Evolutionary conservation across 1,140 invertebrate species (phyloP).

Genomic region (Conopomorpha cramerella): DNA sequence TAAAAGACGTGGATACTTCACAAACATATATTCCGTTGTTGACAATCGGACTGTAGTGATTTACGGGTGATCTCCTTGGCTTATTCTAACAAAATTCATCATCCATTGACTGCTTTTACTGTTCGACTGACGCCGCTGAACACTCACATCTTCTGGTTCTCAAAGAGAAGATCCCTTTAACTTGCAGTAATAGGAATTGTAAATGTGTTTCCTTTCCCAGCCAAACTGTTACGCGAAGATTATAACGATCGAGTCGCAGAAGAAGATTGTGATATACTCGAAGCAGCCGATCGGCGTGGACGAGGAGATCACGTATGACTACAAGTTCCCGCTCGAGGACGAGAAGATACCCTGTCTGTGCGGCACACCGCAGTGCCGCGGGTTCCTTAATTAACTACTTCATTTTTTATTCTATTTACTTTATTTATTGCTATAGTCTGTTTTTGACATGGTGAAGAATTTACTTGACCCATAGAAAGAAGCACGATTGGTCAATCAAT

Average conservation of each 20-base stretch:
- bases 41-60: too few species aligned
- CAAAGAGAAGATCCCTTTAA: too few species aligned
- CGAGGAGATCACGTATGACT: constrained; percentile 99
- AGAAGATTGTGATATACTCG: constrained; percentile 99
- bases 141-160: too few species aligned
- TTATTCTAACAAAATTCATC: too few species aligned
- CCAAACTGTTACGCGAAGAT: constrained; percentile 99
- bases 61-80: too few species aligned
- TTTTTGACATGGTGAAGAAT: not conserved
- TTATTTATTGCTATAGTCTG: not conserved
- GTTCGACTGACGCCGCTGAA: too few species aligned
- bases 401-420: not conserved
- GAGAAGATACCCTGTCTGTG: constrained; percentile 98
- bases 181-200: too few species aligned
- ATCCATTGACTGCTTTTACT: too few species aligned
- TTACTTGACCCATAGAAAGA: too few species aligned
- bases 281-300: constrained; percentile 96
- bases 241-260: constrained; percentile 95
- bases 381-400: constrained; percentile 85
- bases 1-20: too few species aligned
- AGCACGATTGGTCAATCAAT: not conserved
- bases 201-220: too few species aligned
- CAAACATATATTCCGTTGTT: too few species aligned
- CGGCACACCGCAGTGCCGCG: constrained; percentile 90
- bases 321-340: constrained; percentile 99